Percentiles rank a stretch among this genome's conserved stretches.
These are phyloP conservation scores for Cavia aperea DNA, from an alignment of 2,113 vertebrate species.

Conservation along the genomic window DNA sequence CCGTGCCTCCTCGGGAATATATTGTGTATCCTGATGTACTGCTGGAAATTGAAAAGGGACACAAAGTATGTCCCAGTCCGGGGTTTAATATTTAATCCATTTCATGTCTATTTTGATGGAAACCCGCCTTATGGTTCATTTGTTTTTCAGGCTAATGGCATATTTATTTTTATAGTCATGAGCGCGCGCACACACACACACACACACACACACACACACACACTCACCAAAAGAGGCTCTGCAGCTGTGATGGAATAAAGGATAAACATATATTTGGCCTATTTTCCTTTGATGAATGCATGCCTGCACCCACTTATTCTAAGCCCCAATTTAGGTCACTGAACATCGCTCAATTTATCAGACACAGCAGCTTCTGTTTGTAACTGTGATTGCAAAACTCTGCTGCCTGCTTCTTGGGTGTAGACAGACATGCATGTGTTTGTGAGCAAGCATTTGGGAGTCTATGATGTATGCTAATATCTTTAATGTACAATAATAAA, in stretches of 20 bases:
- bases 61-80: not conserved
- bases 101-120: conserved; percentile 32
- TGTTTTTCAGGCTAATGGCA: conserved; percentile 48
- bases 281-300: conserved; percentile 50
- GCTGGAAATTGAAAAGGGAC: not conserved
- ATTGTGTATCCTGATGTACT: not conserved
- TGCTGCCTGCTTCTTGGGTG: not conserved
- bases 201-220: not conserved
- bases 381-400: not conserved
- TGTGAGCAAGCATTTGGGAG: not conserved
- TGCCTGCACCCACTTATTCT: not conserved
- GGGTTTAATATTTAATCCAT: conserved; percentile 43
- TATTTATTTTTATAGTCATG: conserved; percentile 41
- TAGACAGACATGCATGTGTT: accelerated
- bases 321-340: conserved; percentile 52
- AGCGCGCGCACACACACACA: accelerated
- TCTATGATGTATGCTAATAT: too few relatives aligned
- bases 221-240: not conserved
- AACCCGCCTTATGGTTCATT: conserved; percentile 29
- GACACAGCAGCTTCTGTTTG: not conserved
- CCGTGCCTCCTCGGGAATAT: not conserved
- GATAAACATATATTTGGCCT: conserved; percentile 13
- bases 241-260: not conserved
- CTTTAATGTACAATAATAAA: not conserved
- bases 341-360: not conserved